A percentile compares a stretch with the other conserved stretches of the same genome.
Evolutionary conservation across 1,140 invertebrate genomes (phyloP).

Genomic region (Drosophila trapezifrons): DNA sequence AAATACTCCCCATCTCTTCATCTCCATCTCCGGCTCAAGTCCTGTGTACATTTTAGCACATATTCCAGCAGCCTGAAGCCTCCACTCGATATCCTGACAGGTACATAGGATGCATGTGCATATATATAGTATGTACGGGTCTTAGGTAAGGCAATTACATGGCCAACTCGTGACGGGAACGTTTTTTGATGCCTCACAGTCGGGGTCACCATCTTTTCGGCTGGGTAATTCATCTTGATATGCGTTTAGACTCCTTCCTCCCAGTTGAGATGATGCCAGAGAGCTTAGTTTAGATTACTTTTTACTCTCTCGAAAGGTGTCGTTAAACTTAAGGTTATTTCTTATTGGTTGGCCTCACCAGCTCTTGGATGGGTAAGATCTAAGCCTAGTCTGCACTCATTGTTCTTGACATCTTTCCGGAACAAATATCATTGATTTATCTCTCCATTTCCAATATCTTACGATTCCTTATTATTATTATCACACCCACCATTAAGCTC

Average conservation of each 20-base stretch:
- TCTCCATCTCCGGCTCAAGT: slow-evolving; percentile 44
- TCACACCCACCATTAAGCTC: slow-evolving; percentile 13
- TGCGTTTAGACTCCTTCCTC: slow-evolving; percentile 15
- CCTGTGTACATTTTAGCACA: slow-evolving; percentile 74
- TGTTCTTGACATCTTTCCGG: too few species aligned
- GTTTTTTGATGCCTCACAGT: slow-evolving; percentile 12
- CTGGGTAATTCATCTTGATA: slow-evolving; percentile 18
- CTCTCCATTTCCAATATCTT: too few species aligned
- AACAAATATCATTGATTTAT: too few species aligned
- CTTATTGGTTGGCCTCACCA: too few species aligned
- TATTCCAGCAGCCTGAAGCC: slow-evolving; percentile 50
- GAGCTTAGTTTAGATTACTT: slow-evolving; percentile 8
- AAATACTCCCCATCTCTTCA: slow-evolving; percentile 52
- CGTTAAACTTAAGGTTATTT: not conserved
- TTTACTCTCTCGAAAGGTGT: not conserved
- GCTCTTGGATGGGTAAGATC: too few species aligned
- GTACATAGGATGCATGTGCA: slow-evolving; percentile 18
- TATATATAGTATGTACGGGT: not conserved
- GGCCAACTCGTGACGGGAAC: slow-evolving; percentile 23
- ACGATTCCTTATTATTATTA: not conserved
- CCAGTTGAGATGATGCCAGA: not conserved
- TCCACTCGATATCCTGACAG: slow-evolving; percentile 45
- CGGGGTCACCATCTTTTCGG: slow-evolving; percentile 5
- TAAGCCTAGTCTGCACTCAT: too few species aligned
- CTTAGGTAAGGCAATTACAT: slow-evolving; percentile 23